Percentiles rank a stretch among this genome's conserved stretches.
These are phyloP conservation scores for Pituophis catenifer DNA, from an alignment of 2,113 vertebrate genomes.

Conservation along the genomic window DNA sequence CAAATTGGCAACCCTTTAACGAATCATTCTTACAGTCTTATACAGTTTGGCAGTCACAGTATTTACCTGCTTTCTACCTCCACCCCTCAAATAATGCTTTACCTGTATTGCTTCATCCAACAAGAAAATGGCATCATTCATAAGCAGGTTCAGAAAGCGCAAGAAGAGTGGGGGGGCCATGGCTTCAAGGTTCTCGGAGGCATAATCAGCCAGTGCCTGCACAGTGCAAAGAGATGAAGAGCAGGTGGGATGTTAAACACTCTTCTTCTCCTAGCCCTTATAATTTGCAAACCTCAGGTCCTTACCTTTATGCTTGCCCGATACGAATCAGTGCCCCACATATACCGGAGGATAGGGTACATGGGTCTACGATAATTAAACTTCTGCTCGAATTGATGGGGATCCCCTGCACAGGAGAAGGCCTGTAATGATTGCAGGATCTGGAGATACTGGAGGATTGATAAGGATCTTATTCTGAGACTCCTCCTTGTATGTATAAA, in stretches of 20 bases:
- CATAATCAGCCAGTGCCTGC: slow-evolving; percentile 88
- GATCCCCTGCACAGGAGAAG: slow-evolving; percentile 78
- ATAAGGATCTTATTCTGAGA: not conserved
- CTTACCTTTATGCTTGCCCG: slow-evolving; percentile 91
- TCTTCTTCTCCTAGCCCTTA: rapidly evolving
- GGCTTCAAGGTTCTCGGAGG: slow-evolving; percentile 93
- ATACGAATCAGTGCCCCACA: slow-evolving; percentile 91
- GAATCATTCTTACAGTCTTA: not conserved
- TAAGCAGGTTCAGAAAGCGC: slow-evolving; percentile 92
- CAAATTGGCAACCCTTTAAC: not conserved
- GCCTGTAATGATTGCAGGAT: not conserved
- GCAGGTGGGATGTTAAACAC: not conserved
- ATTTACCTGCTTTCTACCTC: not conserved
- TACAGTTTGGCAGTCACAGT: not conserved
- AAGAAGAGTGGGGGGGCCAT: slow-evolving; percentile 95
- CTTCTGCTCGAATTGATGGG: slow-evolving; percentile 98
- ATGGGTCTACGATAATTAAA: slow-evolving; percentile 98
- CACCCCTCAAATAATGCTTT: not conserved
- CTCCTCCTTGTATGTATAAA: not conserved
- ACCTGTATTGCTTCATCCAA: slow-evolving; percentile 99
- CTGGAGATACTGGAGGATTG: not conserved
- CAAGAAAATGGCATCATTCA: slow-evolving; percentile 97
- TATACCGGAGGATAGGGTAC: slow-evolving; percentile 96
- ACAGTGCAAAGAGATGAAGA: not conserved
- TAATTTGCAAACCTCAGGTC: not conserved